Evolutionary conservation across 2,888 invertebrate genomes (phyloP).

Genomic region (Lasioglossum vierecki): DNA sequence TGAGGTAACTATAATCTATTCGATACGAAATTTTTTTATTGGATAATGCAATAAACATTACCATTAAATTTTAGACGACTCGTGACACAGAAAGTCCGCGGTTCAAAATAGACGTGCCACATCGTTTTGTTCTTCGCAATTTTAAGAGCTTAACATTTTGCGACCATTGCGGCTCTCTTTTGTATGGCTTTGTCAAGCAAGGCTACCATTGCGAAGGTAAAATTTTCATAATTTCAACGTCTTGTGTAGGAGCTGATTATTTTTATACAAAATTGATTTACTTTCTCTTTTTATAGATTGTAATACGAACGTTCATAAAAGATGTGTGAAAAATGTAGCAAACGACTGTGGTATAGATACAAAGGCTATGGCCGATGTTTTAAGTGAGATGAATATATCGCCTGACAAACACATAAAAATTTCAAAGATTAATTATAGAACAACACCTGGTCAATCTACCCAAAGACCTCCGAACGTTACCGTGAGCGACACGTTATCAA

Average conservation of each 20-base stretch:
- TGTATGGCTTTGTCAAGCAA: slow-evolving; percentile 98
- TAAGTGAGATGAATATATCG: slow-evolving; percentile 95
- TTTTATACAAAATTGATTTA: slow-evolving; percentile 15
- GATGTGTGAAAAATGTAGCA: slow-evolving; percentile 99
- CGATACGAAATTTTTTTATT: neutral
- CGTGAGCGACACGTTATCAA: slow-evolving; percentile 65
- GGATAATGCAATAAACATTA: neutral
- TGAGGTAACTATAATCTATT: slow-evolving; percentile 85
- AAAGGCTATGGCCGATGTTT: slow-evolving; percentile 97
- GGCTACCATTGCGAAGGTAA: slow-evolving; percentile 97
- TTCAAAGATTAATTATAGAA: slow-evolving; percentile 78
- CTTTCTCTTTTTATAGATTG: slow-evolving; percentile 87
- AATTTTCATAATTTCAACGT: neutral
- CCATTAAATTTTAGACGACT: slow-evolving; percentile 83
- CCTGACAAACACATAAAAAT: slow-evolving; percentile 90
- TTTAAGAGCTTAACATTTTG: slow-evolving; percentile 99
- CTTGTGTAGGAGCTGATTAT: neutral
- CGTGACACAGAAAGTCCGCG: slow-evolving; percentile 90
- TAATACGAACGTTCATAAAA: slow-evolving; percentile 98
- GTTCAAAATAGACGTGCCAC: slow-evolving; percentile 99
- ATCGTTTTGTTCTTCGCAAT: slow-evolving; percentile 97
- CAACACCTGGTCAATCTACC: slow-evolving; percentile 60
- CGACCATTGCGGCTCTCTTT: slow-evolving; percentile 99
- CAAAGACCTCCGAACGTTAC: slow-evolving; percentile 69
- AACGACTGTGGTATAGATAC: slow-evolving; percentile 99